phyloP scores from a whole-genome alignment of 2,797 vertebrate species.

The Cossypha caffra region DNA sequence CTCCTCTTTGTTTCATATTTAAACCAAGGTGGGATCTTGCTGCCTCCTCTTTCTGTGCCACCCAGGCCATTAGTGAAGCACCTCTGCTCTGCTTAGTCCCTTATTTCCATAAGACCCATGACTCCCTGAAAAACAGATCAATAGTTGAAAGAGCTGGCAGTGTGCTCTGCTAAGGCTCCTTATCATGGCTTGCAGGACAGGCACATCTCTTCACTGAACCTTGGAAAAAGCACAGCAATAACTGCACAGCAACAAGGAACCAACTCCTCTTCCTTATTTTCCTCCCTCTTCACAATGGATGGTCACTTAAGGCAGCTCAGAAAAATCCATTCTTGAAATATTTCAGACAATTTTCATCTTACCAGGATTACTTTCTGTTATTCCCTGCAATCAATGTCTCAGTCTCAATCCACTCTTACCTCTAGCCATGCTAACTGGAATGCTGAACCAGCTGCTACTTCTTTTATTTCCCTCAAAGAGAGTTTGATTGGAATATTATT shows the following conservation, averaged over 20 bases:
- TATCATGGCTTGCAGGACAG: neutral
- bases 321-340: neutral
- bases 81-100: neutral
- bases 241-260: neutral
- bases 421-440: neutral
- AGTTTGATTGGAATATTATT: neutral
- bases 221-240: neutral
- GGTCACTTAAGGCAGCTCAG: neutral
- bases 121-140: too few relatives aligned
- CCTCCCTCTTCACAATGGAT: neutral
- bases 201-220: neutral
- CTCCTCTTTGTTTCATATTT: neutral
- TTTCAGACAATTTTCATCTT: neutral
- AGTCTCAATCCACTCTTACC: neutral
- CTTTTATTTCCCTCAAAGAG: neutral
- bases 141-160: neutral
- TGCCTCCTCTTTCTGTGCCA: neutral
- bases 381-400: neutral
- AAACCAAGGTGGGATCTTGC: neutral
- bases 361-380: neutral
- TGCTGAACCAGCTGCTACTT: neutral
- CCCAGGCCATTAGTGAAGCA: neutral
- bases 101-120: fast-evolving
- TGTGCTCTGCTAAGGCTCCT: neutral
- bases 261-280: neutral